Conservation (phyloP, 30 jellyfish, hydroid and myxozoan genomes). For the Phacellophora camtschatica region DNA sequence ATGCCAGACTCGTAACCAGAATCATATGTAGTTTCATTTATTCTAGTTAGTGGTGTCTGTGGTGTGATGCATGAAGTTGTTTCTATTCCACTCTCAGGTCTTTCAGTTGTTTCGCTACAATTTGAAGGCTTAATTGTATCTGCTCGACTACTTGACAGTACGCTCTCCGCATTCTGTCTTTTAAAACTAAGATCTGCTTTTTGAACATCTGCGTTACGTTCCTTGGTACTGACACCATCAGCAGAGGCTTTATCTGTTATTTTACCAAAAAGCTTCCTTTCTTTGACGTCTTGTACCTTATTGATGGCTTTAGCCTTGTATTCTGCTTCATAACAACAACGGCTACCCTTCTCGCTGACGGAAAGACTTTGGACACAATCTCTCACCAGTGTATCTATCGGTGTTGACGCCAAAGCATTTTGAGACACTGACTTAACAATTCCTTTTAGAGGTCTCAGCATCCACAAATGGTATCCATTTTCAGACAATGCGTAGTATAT, state of each 20-base stretch:
- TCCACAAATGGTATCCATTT: constrained; percentile 44
- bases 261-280: neutral
- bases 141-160: neutral
- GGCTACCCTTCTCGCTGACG: constrained; percentile 43
- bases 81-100: neutral
- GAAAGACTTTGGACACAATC: constrained; percentile 27
- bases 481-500: constrained; percentile 25
- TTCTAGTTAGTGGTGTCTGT: neutral
- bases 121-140: neutral
- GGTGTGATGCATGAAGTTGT: neutral
- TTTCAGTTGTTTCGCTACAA: neutral
- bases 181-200: neutral
- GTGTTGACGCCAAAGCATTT: constrained; percentile 21
- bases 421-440: constrained; percentile 28
- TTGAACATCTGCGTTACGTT: too few species aligned
- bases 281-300: neutral
- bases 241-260: too few species aligned
- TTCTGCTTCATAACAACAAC: constrained; percentile 50
- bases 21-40: constrained; percentile 6
- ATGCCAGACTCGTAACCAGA: constrained; percentile 45
- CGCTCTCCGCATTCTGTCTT: neutral
- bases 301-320: neutral
- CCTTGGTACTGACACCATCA: too few species aligned
- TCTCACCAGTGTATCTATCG: constrained; percentile 35
- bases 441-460: constrained; percentile 49